Evolutionary conservation across 35 echinoderm and acorn worm species (phyloP).

Genomic region (Acanthaster planci): DNA sequence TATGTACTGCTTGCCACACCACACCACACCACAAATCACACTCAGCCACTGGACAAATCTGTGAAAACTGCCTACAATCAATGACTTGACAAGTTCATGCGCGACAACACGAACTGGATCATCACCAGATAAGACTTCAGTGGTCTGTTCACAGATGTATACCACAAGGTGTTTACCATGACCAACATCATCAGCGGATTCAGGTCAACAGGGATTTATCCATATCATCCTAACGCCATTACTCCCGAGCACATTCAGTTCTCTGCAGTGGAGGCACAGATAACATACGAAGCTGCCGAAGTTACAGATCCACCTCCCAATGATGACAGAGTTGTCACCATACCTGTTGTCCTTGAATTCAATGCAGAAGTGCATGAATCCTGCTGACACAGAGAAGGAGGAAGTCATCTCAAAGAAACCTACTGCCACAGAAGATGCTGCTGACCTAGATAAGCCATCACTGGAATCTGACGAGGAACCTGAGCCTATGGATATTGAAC

Average conservation of each 20-base stretch:
- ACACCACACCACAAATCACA: slow-evolving; percentile 61
- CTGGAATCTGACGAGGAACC: neutral
- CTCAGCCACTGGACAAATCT: slow-evolving; percentile 64
- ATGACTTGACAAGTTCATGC: slow-evolving; percentile 60
- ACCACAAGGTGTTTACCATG: slow-evolving; percentile 36
- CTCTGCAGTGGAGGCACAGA: slow-evolving; percentile 46
- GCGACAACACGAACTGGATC: slow-evolving; percentile 54
- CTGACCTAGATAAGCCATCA: neutral
- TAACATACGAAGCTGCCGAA: slow-evolving; percentile 17
- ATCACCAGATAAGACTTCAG: slow-evolving; percentile 72
- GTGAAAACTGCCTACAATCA: slow-evolving; percentile 62
- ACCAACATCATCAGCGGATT: slow-evolving; percentile 65
- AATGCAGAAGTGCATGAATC: slow-evolving; percentile 15
- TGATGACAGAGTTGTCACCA: slow-evolving; percentile 22
- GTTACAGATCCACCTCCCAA: neutral
- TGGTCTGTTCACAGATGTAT: neutral
- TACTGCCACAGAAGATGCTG: neutral
- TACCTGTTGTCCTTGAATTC: slow-evolving; percentile 20
- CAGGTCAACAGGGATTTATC: neutral
- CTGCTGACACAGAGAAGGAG: neutral
- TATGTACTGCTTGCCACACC: slow-evolving; percentile 45
- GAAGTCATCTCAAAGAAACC: neutral
- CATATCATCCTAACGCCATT: slow-evolving; percentile 14
- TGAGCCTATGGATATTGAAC: neutral
- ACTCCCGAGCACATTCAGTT: slow-evolving; percentile 48